Evolutionary conservation across 2,113 vertebrate species (phyloP), one percentile per base, ranked within the genome.

Genomic region (Meleagris gallopavo): DNA sequence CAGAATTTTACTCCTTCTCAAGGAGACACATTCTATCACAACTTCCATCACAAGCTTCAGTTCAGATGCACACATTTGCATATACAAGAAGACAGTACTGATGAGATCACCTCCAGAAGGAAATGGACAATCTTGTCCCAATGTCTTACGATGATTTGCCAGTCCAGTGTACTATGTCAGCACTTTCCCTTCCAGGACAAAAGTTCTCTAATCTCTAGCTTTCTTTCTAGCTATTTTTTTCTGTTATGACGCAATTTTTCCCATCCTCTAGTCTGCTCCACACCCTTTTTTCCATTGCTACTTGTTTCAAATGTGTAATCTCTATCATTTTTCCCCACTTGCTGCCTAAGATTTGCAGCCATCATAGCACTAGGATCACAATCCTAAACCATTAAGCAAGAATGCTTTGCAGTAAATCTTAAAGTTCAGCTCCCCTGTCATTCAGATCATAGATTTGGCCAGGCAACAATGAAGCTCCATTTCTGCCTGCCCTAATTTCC

Each of bases 151-250:
- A 29, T 74, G 52, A 94, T 93, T 65, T 86, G 27, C 40, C 40
- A 34, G 43, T 77, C 19, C 29, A n/a, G 40, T 65, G 80, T 46
- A 89, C 65, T 76, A 83, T 55, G 57, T 86, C 83, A 94, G 61
- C 69, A 62, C 58, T 86, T 95, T 73, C 92, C 24, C 74, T 89
- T 81, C 30, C 88, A 94, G n/a, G 29, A 81, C 36, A 83, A 55
- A 91, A 24, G 14, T 41, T 77, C 83, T 69, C 43, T 94, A 46
- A 74, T 77, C 40, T 95, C 50, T 71, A 57, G 52, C 57, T 88
- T 88, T 91, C 48, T 90, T 91, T 86, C 34, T 46, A 67, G 57
- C 43, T 81, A 77, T 67, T 83, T 94, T 94, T 89, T 94, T 86
- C 70, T 73, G 64, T 46, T 29, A 88, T 90, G 83, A 93, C 64